Evolutionary conservation across 2,797 vertebrate genomes (phyloP).

Genomic region (Chloroceryle amazona): DNA sequence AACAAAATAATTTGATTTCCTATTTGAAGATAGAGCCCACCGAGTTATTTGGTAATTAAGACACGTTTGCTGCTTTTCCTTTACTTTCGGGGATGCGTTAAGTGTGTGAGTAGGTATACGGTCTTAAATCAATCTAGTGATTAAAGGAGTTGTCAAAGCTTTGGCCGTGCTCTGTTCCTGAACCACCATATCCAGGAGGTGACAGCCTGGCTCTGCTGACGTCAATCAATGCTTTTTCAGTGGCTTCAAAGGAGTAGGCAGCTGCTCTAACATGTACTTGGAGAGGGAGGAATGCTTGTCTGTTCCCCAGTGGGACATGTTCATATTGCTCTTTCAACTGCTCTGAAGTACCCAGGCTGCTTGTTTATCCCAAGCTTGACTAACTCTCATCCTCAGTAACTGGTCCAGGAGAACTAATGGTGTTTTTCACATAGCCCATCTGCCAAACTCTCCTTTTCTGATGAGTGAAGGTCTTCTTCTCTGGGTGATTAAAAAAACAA

Average conservation of each 20-base stretch:
- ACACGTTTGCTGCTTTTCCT: neutral
- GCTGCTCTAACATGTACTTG: neutral
- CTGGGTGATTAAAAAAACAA: neutral
- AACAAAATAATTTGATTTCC: neutral
- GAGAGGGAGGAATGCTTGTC: neutral
- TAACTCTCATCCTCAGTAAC: neutral
- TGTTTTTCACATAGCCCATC: neutral
- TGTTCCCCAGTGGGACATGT: neutral
- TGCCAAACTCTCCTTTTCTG: neutral
- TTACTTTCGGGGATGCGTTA: neutral
- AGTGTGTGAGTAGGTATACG: accelerated
- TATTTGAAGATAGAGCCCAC: neutral
- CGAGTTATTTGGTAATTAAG: neutral
- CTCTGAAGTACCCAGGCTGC: neutral
- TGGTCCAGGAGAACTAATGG: accelerated
- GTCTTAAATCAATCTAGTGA: neutral
- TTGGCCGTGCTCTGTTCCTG: neutral
- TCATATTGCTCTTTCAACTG: neutral
- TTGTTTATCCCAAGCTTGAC: neutral
- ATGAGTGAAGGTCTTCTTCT: neutral
- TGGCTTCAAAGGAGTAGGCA: neutral
- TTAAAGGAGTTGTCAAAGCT: neutral
- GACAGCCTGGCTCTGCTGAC: neutral
- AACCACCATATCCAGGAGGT: neutral
- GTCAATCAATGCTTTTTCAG: neutral